phyloP scores from a whole-genome alignment of 2,888 invertebrate genomes.

The Drosophila phalerata region DNA sequence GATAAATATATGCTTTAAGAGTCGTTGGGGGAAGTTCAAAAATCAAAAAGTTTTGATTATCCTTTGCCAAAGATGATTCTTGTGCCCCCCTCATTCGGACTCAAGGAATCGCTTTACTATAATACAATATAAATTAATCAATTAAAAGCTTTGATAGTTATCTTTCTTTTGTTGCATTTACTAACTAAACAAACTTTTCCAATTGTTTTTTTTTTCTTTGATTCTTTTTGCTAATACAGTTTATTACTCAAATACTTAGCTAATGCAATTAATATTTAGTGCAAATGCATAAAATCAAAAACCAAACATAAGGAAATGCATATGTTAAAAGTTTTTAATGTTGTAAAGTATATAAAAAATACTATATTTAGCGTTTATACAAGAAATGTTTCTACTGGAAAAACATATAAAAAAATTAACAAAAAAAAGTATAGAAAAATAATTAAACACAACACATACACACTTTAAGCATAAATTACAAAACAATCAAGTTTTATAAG shows the following conservation, averaged over 20 bases:
- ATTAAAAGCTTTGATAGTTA: slow-evolving; percentile 36
- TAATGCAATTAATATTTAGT: slow-evolving; percentile 68
- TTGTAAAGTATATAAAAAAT: slow-evolving; percentile 58
- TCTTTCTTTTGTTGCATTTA: slow-evolving; percentile 65
- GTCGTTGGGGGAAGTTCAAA: slow-evolving; percentile 26
- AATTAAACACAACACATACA: slow-evolving; percentile 10
- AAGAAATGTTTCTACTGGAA: slow-evolving; percentile 65
- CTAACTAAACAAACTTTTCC: slow-evolving; percentile 45
- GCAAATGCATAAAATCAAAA: slow-evolving; percentile 62
- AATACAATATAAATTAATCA: slow-evolving; percentile 11
- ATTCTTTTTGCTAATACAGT: slow-evolving; percentile 50
- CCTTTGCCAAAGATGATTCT: slow-evolving; percentile 69
- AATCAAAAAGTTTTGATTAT: slow-evolving; percentile 54
- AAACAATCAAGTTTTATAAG: slow-evolving; percentile 62
- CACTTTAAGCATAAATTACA: slow-evolving; percentile 37
- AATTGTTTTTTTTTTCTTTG: slow-evolving; percentile 33
- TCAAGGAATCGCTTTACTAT: slow-evolving; percentile 34
- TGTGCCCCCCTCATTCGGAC: slow-evolving; percentile 26
- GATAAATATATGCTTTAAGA: slow-evolving; percentile 41
- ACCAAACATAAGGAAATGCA: slow-evolving; percentile 35
- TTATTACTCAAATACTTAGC: slow-evolving; percentile 72
- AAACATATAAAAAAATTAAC: slow-evolving; percentile 30
- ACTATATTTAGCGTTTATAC: slow-evolving; percentile 65
- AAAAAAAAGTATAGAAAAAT: slow-evolving; percentile 1
- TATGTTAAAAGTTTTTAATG: slow-evolving; percentile 74